phyloP scores from a whole-genome alignment of 2,113 vertebrate genomes.

The Sigmodon hispidus region DNA sequence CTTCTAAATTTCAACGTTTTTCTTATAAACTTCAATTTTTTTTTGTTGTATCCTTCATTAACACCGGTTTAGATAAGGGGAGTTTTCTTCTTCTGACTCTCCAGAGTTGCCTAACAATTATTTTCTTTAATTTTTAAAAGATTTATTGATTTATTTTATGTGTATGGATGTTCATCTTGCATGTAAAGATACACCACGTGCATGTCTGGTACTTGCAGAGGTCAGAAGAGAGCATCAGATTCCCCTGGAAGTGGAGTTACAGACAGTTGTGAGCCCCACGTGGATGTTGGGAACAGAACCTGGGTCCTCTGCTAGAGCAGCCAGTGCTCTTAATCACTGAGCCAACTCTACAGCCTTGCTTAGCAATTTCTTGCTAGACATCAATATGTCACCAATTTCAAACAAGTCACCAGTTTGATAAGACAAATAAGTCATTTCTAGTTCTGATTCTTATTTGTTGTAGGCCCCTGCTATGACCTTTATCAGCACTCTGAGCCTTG shows the following conservation, averaged over 20 bases:
- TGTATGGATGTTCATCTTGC: not conserved
- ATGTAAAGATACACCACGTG: not conserved
- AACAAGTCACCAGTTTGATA: not conserved
- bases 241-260: not conserved
- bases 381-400: not conserved
- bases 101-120: not conserved
- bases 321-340: not conserved
- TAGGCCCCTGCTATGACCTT: no score
- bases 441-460: conserved; percentile 8
- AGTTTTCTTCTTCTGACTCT: not conserved
- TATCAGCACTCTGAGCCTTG: no score
- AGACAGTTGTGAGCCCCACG: not conserved
- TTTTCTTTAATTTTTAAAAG: not conserved
- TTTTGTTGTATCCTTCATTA: not conserved
- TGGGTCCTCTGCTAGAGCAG: not conserved
- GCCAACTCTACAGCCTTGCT: not conserved
- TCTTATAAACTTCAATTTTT: not conserved
- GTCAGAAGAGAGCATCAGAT: not conserved
- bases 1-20: not conserved
- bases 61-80: not conserved
- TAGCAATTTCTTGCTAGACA: not conserved
- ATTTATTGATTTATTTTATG: not conserved
- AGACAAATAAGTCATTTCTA: not conserved
- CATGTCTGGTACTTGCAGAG: not conserved
- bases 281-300: not conserved